Conservation (phyloP, 2,113 vertebrate genomes). For the Istiophorus platypterus region DNA sequence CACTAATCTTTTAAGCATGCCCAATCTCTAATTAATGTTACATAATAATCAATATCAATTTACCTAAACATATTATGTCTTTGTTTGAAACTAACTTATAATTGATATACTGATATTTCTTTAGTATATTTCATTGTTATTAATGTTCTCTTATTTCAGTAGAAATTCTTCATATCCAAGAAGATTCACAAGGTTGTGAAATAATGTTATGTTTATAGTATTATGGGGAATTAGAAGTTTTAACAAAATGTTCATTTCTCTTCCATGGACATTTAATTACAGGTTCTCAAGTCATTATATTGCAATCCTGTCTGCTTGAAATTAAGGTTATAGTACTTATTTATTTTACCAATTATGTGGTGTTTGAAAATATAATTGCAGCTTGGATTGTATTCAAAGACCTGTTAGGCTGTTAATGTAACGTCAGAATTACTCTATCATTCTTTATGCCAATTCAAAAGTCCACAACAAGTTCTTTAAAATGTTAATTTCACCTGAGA, state of each 20-base stretch:
- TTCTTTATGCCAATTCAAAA: background rate
- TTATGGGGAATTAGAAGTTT: background rate
- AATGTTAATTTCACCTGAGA: background rate
- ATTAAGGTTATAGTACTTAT: background rate
- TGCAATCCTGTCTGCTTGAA: background rate
- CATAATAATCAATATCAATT: no score
- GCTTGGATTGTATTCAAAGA: background rate
- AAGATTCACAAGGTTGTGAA: background rate
- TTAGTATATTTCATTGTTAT: background rate
- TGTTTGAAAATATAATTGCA: background rate
- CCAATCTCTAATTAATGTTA: background rate
- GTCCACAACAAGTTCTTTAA: background rate
- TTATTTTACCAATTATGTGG: slow-evolving; percentile 1
- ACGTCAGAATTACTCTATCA: background rate
- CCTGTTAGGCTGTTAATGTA: background rate
- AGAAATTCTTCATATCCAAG: background rate
- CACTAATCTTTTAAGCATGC: background rate
- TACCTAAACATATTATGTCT: background rate
- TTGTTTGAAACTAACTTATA: no score
- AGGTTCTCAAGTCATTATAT: background rate
- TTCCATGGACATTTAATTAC: background rate
- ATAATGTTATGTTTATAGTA: background rate
- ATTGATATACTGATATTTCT: background rate
- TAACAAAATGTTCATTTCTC: no score
- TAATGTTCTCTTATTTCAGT: background rate